These are phyloP conservation scores for Caenorhabditis sp. DNA, from an alignment of 2,888 invertebrate genomes.

Conservation along the genomic window DNA sequence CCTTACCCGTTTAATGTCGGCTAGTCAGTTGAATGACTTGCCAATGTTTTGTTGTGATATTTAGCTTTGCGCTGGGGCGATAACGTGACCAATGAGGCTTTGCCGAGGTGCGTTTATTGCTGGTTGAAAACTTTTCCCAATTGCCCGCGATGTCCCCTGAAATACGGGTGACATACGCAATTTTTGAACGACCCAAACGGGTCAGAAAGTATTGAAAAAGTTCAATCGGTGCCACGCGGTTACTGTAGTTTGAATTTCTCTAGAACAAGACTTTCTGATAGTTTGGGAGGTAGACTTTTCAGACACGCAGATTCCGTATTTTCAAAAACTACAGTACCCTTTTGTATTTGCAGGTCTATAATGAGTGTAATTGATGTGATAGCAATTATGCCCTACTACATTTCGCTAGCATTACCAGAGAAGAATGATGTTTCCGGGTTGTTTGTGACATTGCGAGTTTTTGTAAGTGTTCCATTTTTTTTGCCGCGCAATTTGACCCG, in stretches of 20 bases:
- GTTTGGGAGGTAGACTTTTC: no score
- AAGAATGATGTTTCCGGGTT: slow-evolving; percentile 83
- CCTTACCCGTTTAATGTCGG: no score
- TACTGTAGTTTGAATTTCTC: no score
- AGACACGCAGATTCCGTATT: background rate
- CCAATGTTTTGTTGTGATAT: background rate
- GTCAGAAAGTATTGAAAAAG: no score
- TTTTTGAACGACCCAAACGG: background rate
- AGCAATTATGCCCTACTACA: slow-evolving; percentile 98
- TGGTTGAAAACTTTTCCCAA: slow-evolving; percentile 70
- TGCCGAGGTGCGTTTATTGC: slow-evolving; percentile 70
- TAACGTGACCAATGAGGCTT: slow-evolving; percentile 69
- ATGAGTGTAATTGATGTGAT: slow-evolving; percentile 99
- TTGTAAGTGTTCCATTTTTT: slow-evolving; percentile 73
- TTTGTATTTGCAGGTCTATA: slow-evolving; percentile 79
- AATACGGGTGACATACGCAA: slow-evolving; percentile 52
- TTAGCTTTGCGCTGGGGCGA: slow-evolving; percentile 66
- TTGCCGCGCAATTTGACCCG: background rate
- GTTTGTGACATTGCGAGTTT: slow-evolving; percentile 96
- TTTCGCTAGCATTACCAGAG: slow-evolving; percentile 85
- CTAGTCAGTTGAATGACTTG: background rate
- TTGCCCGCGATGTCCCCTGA: slow-evolving; percentile 63
- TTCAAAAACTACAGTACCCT: background rate
- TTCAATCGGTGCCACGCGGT: no score
- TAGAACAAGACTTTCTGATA: background rate